phyloP scores from a whole-genome alignment of 2,797 vertebrate species.

The Chloroceryle amazona region DNA sequence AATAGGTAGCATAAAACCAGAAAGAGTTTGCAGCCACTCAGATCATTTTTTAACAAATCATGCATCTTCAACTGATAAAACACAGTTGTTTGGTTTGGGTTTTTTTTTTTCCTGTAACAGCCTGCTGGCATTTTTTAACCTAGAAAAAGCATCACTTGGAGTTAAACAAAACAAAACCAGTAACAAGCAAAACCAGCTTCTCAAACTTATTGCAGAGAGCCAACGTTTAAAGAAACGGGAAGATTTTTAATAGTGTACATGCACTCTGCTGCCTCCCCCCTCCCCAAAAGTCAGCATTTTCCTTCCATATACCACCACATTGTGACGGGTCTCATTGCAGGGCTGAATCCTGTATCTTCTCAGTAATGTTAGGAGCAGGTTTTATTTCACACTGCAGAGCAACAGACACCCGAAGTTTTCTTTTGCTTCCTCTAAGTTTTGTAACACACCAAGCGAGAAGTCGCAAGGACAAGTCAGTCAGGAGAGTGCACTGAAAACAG shows the following conservation, averaged over 20 bases:
- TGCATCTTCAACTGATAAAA: neutral
- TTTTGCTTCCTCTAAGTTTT: neutral
- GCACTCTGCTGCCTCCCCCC: neutral
- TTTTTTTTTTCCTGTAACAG: neutral
- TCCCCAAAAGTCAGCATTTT: neutral
- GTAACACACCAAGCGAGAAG: neutral
- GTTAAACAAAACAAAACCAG: neutral
- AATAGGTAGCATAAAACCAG: constrained; percentile 50
- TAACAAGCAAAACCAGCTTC: neutral
- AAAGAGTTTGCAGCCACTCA: neutral
- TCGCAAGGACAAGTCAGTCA: constrained; percentile 5
- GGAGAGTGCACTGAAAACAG: neutral
- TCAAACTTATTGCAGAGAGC: neutral
- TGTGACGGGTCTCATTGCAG: neutral
- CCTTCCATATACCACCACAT: neutral
- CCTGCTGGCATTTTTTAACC: neutral
- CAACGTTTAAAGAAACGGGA: neutral
- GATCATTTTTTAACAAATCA: neutral
- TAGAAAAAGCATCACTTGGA: neutral
- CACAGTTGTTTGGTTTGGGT: neutral
- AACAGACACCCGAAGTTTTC: neutral
- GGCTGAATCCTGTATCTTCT: neutral
- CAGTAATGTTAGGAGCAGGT: neutral
- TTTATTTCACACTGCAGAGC: neutral
- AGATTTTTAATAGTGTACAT: neutral